These are phyloP conservation scores for Sebastes itinus DNA, from an alignment of 2,797 vertebrate species.

Conservation along the genomic window DNA sequence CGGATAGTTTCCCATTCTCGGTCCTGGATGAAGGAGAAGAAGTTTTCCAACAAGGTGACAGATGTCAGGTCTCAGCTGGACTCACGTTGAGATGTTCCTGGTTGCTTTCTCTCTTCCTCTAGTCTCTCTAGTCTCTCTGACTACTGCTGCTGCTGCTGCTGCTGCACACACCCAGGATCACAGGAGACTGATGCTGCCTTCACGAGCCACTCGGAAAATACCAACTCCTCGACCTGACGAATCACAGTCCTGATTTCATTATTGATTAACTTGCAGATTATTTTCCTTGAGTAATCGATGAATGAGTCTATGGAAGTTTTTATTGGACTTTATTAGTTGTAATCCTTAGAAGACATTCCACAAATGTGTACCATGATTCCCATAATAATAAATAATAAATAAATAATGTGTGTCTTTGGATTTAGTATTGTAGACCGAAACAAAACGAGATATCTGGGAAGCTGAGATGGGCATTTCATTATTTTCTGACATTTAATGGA, in stretches of 20 bases:
- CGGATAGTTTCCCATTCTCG: constrained; percentile 70
- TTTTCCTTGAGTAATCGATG: background rate
- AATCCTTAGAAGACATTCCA: too few relatives aligned
- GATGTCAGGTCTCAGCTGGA: constrained; percentile 61
- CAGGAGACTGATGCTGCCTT: constrained; percentile 63
- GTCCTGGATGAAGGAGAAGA: constrained; percentile 31
- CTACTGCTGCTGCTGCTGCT: background rate
- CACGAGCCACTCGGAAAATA: constrained; percentile 52
- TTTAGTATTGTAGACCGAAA: too few relatives aligned
- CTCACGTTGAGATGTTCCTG: constrained; percentile 57
- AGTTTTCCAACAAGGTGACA: constrained; percentile 47
- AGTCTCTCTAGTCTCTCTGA: constrained; percentile 9
- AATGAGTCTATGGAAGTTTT: background rate
- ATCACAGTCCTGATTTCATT: background rate
- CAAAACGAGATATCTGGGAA: too few relatives aligned
- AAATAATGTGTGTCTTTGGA: too few relatives aligned
- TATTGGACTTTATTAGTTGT: too few relatives aligned
- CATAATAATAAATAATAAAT: too few relatives aligned
- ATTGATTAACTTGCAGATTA: background rate
- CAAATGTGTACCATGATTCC: too few relatives aligned
- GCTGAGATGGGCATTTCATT: too few relatives aligned
- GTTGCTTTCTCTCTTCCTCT: constrained; percentile 44
- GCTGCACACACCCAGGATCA: constrained; percentile 73
- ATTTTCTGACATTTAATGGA: too few relatives aligned
- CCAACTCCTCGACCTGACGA: background rate